Percentiles rank a stretch among this genome's conserved stretches.
phyloP scores from a whole-genome alignment of 2,113 vertebrate species.

The Tympanuchus pallidicinctus region DNA sequence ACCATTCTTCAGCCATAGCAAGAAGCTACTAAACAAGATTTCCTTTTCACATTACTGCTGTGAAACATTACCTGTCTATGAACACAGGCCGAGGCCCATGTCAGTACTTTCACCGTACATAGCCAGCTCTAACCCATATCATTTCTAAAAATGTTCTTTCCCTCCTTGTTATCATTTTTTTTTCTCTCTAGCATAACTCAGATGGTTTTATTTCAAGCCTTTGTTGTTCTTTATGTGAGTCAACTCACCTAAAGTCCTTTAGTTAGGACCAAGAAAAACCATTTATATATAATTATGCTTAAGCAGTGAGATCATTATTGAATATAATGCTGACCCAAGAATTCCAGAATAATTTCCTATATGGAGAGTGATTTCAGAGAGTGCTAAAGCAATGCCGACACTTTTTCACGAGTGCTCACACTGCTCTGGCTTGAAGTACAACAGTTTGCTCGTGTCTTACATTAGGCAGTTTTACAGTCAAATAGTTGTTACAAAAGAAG shows the following conservation, averaged over 20 bases:
- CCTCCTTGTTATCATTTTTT: background rate
- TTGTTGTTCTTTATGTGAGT: slow-evolving; percentile 17
- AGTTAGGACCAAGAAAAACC: slow-evolving; percentile 14
- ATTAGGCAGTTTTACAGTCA: background rate
- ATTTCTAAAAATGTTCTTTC: background rate
- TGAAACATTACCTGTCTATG: background rate
- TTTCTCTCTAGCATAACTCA: background rate
- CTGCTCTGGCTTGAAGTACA: background rate
- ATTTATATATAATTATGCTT: background rate
- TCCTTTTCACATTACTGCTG: background rate
- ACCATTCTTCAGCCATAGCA: background rate
- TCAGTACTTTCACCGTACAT: background rate
- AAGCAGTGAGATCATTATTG: background rate
- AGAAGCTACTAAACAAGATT: background rate
- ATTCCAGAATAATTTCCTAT: background rate
- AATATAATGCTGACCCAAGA: background rate
- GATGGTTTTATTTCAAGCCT: background rate
- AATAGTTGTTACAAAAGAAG: background rate
- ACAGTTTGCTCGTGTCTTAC: background rate
- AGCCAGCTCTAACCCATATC: background rate
- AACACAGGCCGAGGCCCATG: background rate
- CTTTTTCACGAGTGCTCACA: background rate
- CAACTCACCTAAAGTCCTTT: slow-evolving; percentile 13
- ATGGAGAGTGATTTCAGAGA: background rate
- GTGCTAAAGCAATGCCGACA: background rate